These are phyloP conservation scores for Nasua narica DNA, from an alignment of 2,797 vertebrate species.

Conservation along the genomic window DNA sequence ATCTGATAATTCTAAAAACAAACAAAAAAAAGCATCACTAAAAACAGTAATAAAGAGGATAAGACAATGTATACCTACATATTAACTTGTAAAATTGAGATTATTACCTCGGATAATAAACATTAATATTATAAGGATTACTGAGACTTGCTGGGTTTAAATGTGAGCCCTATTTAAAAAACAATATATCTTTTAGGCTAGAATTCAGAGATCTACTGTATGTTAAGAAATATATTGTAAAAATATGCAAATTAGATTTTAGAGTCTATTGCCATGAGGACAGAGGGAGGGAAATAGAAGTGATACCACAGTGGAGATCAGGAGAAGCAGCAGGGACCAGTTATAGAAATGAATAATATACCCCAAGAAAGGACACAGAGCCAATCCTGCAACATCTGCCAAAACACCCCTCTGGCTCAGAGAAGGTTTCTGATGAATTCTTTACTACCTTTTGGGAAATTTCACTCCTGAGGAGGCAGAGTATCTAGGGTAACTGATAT, in stretches of 20 bases:
- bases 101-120: not conserved
- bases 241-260: not conserved
- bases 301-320: not conserved
- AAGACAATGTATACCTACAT: not conserved
- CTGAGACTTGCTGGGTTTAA: not conserved
- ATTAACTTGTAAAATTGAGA: conserved; percentile 5
- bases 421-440: not conserved
- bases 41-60: not conserved
- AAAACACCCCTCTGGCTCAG: not conserved
- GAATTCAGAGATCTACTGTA: not conserved
- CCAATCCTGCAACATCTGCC: not conserved
- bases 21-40: not conserved
- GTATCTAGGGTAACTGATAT: not conserved
- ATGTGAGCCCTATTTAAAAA: not conserved
- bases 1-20: conserved; percentile 8
- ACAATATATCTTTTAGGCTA: not conserved
- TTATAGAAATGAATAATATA: not conserved
- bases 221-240: not conserved
- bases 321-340: not conserved
- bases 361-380: not conserved
- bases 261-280: not conserved
- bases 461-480: not conserved
- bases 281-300: not conserved
- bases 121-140: not conserved
- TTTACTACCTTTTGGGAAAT: not conserved